Percentiles rank a stretch among this genome's conserved stretches.
Evolutionary conservation across 2,113 vertebrate species (phyloP).

Genomic region (Tympanuchus pallidicinctus): DNA sequence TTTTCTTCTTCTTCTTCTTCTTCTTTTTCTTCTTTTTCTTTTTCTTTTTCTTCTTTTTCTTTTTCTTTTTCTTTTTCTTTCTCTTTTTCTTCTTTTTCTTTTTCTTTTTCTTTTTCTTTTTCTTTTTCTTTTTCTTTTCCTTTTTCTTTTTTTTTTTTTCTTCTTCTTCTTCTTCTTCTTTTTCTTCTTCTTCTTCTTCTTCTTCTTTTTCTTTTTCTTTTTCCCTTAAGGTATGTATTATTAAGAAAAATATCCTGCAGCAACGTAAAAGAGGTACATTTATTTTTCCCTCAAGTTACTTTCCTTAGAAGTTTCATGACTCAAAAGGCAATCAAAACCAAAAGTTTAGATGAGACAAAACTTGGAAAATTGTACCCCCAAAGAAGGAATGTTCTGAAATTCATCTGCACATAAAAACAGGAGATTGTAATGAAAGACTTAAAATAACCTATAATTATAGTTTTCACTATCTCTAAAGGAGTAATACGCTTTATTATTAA

Average conservation of each 20-base stretch:
- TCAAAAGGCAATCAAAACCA: constrained; percentile 34
- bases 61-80: too few relatives aligned
- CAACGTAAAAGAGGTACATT: neutral
- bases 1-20: neutral
- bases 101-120: too few relatives aligned
- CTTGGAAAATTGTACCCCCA: constrained; percentile 21
- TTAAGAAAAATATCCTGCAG: neutral
- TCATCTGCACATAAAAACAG: neutral
- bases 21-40: too few relatives aligned
- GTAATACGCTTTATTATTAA: constrained; percentile 10
- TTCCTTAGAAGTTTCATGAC: constrained; percentile 10
- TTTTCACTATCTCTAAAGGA: constrained; percentile 20
- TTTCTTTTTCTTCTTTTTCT: too few relatives aligned
- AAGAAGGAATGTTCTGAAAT: constrained; percentile 28
- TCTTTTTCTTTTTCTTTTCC: neutral
- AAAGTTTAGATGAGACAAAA: neutral
- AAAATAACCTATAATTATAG: constrained; percentile 48
- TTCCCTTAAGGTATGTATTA: neutral
- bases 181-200: neutral
- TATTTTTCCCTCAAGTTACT: constrained; percentile 24
- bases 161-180: too few relatives aligned
- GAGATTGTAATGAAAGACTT: neutral
- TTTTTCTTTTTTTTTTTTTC: neutral
- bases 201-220: neutral
- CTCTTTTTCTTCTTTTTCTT: too few relatives aligned